Percentiles rank a stretch among this genome's conserved stretches.
These are phyloP conservation scores for Melipona beecheii DNA, from an alignment of 2,888 invertebrate genomes.

Conservation along the genomic window DNA sequence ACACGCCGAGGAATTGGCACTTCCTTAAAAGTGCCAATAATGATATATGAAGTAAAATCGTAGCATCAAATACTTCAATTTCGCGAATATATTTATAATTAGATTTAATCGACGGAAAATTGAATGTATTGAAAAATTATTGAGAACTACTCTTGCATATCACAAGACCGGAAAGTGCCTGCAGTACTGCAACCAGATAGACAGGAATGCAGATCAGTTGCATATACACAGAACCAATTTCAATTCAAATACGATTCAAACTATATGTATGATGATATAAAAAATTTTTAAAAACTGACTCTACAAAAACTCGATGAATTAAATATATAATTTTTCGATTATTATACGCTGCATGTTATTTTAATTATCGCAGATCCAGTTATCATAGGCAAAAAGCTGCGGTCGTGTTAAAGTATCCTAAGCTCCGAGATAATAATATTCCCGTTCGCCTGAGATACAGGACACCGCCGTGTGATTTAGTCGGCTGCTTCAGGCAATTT, in stretches of 20 bases:
- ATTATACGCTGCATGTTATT: neutral
- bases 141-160: too few relatives aligned
- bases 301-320: neutral
- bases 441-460: conserved; percentile 53
- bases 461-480: conserved; percentile 65
- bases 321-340: neutral
- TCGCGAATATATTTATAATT: too few relatives aligned
- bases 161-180: neutral
- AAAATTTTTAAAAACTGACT: neutral
- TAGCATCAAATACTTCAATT: too few relatives aligned
- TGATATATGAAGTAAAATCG: too few relatives aligned
- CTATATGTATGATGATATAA: neutral
- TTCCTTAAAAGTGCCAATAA: too few relatives aligned
- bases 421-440: conserved; percentile 53
- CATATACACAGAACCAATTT: neutral
- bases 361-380: neutral
- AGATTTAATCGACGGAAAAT: too few relatives aligned
- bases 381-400: neutral
- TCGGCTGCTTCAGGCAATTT: conserved; percentile 53
- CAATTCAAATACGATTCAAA: too few relatives aligned
- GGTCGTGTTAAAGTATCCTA: conserved; percentile 24
- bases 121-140: too few relatives aligned
- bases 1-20: neutral
- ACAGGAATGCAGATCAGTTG: neutral
- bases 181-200: neutral